A percentile compares a stretch with the other conserved stretches of the same genome.
Evolutionary conservation across 2,113 vertebrate genomes (phyloP).

Genomic region (Dinomys branickii): DNA sequence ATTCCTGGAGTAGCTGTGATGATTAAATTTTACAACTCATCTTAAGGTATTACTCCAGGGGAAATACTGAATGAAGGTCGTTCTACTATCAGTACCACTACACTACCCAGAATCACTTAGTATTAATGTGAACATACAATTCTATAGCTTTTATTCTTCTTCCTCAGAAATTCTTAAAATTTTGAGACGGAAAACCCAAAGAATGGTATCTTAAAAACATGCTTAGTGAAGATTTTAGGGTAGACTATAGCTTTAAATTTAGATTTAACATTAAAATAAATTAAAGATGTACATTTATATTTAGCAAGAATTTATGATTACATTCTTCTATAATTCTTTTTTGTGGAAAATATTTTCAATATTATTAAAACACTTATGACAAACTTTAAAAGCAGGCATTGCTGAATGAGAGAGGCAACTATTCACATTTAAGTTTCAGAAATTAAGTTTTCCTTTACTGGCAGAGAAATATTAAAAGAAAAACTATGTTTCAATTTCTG

Average conservation of each 20-base stretch:
- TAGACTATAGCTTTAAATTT: neutral
- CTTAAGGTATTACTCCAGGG: neutral
- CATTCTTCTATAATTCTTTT: neutral
- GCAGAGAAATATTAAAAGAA: neutral
- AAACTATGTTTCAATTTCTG: neutral
- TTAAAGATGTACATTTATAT: neutral
- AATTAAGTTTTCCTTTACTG: neutral
- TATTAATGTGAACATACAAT: neutral
- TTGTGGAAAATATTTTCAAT: neutral
- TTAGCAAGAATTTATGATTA: neutral
- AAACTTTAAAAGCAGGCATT: neutral
- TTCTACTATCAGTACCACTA: neutral
- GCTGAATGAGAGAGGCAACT: neutral
- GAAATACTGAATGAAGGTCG: neutral
- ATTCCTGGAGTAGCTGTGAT: neutral
- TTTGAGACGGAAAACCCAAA: neutral
- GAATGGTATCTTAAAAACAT: neutral
- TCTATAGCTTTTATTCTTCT: neutral
- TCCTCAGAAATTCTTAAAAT: neutral
- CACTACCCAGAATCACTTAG: neutral
- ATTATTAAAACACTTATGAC: neutral
- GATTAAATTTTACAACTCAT: neutral
- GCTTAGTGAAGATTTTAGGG: neutral
- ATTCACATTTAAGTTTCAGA: neutral
- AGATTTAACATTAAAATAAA: neutral